These are phyloP conservation scores for Eurytemora carolleeae DNA, from an alignment of 1,140 invertebrate species.

Conservation along the genomic window DNA sequence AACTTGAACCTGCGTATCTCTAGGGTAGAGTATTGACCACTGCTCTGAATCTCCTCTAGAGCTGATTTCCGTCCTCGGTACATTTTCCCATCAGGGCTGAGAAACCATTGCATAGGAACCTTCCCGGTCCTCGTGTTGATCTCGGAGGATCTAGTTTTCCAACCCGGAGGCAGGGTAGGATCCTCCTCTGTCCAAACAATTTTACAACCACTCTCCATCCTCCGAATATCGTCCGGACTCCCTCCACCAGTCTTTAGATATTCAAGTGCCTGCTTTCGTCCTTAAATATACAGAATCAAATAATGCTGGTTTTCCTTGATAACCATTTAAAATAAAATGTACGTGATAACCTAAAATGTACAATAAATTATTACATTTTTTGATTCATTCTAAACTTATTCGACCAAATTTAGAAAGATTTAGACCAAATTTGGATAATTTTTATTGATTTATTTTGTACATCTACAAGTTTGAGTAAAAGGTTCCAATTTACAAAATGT, in stretches of 20 bases:
- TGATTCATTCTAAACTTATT: too few relatives aligned
- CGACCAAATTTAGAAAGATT: too few relatives aligned
- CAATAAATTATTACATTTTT: too few relatives aligned
- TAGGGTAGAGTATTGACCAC: background rate
- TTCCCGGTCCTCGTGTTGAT: background rate
- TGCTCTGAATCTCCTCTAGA: background rate
- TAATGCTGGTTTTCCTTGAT: too few relatives aligned
- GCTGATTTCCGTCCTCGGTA: background rate
- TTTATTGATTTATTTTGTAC: too few relatives aligned
- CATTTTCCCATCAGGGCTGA: background rate
- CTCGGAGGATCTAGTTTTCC: background rate
- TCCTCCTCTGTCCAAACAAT: background rate
- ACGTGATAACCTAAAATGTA: too few relatives aligned
- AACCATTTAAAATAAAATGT: too few relatives aligned
- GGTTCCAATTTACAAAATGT: too few relatives aligned
- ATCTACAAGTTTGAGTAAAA: too few relatives aligned
- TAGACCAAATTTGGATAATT: too few relatives aligned
- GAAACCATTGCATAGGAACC: background rate
- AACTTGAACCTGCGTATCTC: background rate
- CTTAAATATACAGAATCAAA: too few relatives aligned
- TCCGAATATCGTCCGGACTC: background rate
- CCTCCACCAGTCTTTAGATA: background rate
- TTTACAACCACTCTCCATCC: background rate
- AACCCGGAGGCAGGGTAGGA: background rate
- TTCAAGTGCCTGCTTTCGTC: background rate